A percentile compares a stretch with the other conserved stretches of the same genome.
Conservation (phyloP, 2,113 vertebrate genomes). For the Ailurus styani region DNA sequence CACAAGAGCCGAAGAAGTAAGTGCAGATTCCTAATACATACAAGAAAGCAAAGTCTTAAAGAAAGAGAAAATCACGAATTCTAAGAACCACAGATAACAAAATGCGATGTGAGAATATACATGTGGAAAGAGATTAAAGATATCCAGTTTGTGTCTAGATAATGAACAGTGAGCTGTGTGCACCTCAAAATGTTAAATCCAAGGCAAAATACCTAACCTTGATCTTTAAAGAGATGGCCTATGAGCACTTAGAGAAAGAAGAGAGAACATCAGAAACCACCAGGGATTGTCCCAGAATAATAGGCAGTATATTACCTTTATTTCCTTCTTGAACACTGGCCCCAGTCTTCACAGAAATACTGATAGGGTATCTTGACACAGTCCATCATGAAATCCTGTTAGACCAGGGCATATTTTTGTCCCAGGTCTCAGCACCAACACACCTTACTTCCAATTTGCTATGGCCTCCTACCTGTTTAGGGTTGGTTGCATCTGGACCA, state of each 20-base stretch:
- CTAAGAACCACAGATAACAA: neutral
- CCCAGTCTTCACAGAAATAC: neutral
- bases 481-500: neutral
- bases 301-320: neutral
- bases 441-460: neutral
- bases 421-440: neutral
- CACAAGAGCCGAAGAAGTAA: neutral
- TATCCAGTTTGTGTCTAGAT: neutral
- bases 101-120: neutral
- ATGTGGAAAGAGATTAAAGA: neutral
- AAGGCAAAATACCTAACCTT: neutral
- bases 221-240: neutral
- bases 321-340: neutral
- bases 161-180: neutral
- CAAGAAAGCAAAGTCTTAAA: neutral
- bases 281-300: neutral
- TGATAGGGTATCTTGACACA: neutral
- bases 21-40: neutral
- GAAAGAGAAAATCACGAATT: constrained; percentile 16
- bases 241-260: neutral
- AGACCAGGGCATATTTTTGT: neutral
- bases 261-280: neutral
- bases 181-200: neutral
- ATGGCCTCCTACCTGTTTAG: neutral
- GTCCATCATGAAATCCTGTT: neutral